These are phyloP conservation scores for Hepsetus odoe DNA, from an alignment of 2,113 vertebrate genomes.

Conservation along the genomic window DNA sequence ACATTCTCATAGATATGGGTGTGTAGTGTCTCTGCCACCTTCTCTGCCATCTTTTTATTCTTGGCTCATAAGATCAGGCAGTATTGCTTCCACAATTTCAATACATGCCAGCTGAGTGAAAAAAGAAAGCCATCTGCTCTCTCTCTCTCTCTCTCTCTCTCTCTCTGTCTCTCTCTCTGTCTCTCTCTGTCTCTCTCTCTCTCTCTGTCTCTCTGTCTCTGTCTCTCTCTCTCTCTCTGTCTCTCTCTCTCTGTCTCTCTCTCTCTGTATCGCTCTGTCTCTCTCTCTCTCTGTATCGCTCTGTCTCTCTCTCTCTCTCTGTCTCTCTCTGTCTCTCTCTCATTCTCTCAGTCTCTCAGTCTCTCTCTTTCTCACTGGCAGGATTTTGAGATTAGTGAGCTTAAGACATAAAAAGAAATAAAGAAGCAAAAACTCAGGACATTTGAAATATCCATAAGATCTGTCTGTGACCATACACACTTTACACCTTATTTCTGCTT, in stretches of 20 bases:
- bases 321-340: constrained; percentile 30
- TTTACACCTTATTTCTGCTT: neutral
- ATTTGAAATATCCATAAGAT: neutral
- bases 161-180: too few species aligned
- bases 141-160: too few species aligned
- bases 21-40: neutral
- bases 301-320: too few species aligned
- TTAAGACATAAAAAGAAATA: neutral
- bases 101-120: neutral
- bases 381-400: constrained; percentile 23
- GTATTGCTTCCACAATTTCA: constrained; percentile 24
- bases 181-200: too few species aligned
- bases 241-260: too few species aligned
- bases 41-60: neutral
- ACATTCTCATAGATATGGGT: neutral
- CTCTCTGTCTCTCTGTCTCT: too few species aligned
- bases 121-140: constrained; percentile 42
- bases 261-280: too few species aligned
- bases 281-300: too few species aligned
- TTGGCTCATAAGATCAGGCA: constrained; percentile 6
- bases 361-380: constrained; percentile 23
- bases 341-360: constrained; percentile 25
- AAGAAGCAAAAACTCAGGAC: neutral
- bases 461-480: neutral
- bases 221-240: too few species aligned